These are phyloP conservation scores for Cerastis leucographa DNA, from an alignment of 2,888 invertebrate species.

Conservation along the genomic window DNA sequence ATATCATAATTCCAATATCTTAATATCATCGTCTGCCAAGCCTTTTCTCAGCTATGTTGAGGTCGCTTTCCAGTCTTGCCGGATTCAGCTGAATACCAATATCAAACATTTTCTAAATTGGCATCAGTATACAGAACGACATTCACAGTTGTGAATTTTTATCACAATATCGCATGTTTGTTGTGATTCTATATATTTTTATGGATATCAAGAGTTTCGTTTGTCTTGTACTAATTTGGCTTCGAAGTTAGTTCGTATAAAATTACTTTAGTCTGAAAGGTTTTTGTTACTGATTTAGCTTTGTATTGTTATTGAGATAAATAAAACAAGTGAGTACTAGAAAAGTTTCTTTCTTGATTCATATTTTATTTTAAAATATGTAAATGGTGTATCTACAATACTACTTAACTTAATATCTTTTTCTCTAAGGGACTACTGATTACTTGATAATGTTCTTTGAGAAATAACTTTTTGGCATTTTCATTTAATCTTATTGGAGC, in stretches of 20 bases:
- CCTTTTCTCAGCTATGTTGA: no score
- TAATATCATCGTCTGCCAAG: no score
- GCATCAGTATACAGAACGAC: not conserved
- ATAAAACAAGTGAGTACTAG: not conserved
- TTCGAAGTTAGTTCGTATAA: conserved; percentile 17
- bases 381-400: not conserved
- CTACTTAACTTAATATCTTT: not conserved
- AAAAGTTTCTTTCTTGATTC: not conserved
- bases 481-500: no score
- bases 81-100: not conserved
- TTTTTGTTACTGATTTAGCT: conserved; percentile 30
- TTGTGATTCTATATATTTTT: conserved; percentile 1
- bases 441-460: not conserved
- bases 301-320: conserved; percentile 17
- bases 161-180: conserved; percentile 3
- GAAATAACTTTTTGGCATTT: not conserved
- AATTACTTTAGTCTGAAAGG: conserved; percentile 47
- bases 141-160: conserved; percentile 8
- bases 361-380: conserved; percentile 20
- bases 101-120: conserved; percentile 18
- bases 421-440: conserved; percentile 12
- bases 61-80: no score
- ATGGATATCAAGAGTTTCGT: conserved; percentile 2
- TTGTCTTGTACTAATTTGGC: conserved; percentile 14
- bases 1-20: conserved; percentile 6